A percentile compares a stretch with the other conserved stretches of the same genome.
Evolutionary conservation across 1,140 invertebrate species (phyloP).

Genomic region (Pseudobourletiella spinata): DNA sequence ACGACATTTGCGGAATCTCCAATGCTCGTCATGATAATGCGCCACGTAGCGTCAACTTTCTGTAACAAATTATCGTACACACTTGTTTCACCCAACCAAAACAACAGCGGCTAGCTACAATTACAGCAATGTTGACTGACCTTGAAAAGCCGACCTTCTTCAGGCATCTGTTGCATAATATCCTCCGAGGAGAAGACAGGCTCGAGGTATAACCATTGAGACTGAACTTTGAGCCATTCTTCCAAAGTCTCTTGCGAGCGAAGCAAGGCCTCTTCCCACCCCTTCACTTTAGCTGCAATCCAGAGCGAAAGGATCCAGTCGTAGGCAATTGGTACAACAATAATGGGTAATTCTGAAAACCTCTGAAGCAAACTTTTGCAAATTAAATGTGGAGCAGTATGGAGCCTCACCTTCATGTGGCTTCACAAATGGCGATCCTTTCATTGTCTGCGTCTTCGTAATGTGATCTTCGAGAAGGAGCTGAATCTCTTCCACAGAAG

Average conservation of each 20-base stretch:
- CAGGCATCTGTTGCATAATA: slow-evolving; percentile 85
- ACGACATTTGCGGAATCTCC: slow-evolving; percentile 62
- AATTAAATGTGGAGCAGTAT: no score
- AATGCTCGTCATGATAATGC: slow-evolving; percentile 65
- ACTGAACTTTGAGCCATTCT: slow-evolving; percentile 72
- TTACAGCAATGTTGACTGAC: slow-evolving; percentile 31
- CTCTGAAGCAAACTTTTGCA: no score
- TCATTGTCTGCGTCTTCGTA: slow-evolving; percentile 77
- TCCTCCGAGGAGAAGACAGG: slow-evolving; percentile 90
- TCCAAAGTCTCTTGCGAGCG: slow-evolving; percentile 70
- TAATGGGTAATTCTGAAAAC: no score
- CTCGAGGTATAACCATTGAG: slow-evolving; percentile 82
- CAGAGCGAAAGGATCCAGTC: no score
- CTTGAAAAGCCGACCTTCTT: slow-evolving; percentile 69
- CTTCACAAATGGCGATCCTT: slow-evolving; percentile 83
- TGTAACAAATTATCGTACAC: slow-evolving; percentile 20
- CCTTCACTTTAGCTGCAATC: slow-evolving; percentile 52
- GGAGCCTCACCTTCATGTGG: slow-evolving; percentile 69
- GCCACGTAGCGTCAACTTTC: slow-evolving; percentile 67
- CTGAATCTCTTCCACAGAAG: slow-evolving; percentile 74
- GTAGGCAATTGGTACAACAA: no score
- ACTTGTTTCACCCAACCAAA: not conserved
- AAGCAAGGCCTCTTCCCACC: slow-evolving; percentile 72
- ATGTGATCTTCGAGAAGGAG: slow-evolving; percentile 79
- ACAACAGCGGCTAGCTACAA: no score